Conservation (phyloP, 2,888 invertebrate genomes). For the Machimus rusticus region DNA sequence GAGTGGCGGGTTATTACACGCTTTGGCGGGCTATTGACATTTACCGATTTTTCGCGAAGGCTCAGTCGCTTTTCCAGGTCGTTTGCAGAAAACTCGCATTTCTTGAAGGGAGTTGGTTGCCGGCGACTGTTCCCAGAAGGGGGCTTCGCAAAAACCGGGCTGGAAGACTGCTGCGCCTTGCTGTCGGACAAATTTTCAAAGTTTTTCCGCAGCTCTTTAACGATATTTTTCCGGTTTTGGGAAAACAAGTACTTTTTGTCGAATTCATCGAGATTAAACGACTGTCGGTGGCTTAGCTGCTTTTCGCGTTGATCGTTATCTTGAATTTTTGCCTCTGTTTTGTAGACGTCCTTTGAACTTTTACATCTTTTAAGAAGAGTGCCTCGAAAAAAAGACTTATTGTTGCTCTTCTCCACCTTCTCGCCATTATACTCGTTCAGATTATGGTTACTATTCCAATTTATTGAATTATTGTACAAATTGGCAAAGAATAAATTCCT, state of each 20-base stretch:
- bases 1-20: constrained; percentile 43
- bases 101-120: constrained; percentile 28
- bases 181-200: constrained; percentile 45
- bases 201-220: constrained; percentile 49
- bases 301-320: not conserved
- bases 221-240: constrained; percentile 46
- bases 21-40: constrained; percentile 11
- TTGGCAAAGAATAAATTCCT: constrained; percentile 48
- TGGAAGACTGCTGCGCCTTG: not conserved
- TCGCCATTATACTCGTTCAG: constrained; percentile 29
- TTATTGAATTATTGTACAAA: constrained; percentile 47
- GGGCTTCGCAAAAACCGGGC: not conserved
- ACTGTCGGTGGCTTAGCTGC: constrained; percentile 35
- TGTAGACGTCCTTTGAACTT: constrained; percentile 47
- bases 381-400: constrained; percentile 47
- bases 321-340: not conserved
- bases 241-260: constrained; percentile 48
- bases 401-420: constrained; percentile 29
- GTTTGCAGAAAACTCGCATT: constrained; percentile 41
- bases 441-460: constrained; percentile 47
- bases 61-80: constrained; percentile 46
- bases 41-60: constrained; percentile 43
- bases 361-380: constrained; percentile 48
- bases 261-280: constrained; percentile 48
- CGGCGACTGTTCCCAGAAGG: not conserved